Evolutionary conservation across 2,888 invertebrate species (phyloP), one percentile per base, ranked within the genome.

Genomic region (Ecdyonurus torrentis): DNA sequence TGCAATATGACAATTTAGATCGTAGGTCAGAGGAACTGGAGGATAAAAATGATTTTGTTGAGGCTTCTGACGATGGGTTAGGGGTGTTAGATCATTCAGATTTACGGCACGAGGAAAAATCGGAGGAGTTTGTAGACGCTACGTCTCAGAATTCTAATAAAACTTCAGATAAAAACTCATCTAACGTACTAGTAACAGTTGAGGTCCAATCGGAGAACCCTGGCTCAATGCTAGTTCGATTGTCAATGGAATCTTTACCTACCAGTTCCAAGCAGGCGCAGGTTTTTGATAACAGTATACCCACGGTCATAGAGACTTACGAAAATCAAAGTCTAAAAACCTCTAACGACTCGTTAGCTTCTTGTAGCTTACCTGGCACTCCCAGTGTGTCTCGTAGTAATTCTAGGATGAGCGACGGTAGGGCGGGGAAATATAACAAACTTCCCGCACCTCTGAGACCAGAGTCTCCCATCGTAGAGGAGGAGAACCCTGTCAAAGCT

Each of bases 381-480:
- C 50, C 24, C 10, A 1, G 23, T 2, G 19, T 23, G 53, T 23
- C 19, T 19, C 24, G 60, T 37, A 37, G 37, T 37, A 37, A 37
- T 37, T 37, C 37, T 37, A 37, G 37, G 7, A 37, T 37, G 52
- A 61, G 65, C 22, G 68, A 69, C 5, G 67, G 64, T 59, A 72
- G 79, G 52, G 77, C 77, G 0, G 80, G 81, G 7, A 78, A 74
- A 68, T 81, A 81, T 66, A 71, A 78, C 64, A 81, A 81, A 70
- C 77, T 74, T 66, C 73, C 74, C 23, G 81, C 81, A 1, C 81
- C 81, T 0, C 55, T n/a, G 5, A 73, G 70, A 65, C 77, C 73
- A 10, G 79, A 79, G 24, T 63, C 66, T 20, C 64, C 66, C 18
- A n/a, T n/a, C n/a, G n/a, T n/a, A n/a, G 63, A 58, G 5, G 67